Evolutionary conservation across 1,140 invertebrate genomes (phyloP).

Genomic region (Caenorhabditis latens): DNA sequence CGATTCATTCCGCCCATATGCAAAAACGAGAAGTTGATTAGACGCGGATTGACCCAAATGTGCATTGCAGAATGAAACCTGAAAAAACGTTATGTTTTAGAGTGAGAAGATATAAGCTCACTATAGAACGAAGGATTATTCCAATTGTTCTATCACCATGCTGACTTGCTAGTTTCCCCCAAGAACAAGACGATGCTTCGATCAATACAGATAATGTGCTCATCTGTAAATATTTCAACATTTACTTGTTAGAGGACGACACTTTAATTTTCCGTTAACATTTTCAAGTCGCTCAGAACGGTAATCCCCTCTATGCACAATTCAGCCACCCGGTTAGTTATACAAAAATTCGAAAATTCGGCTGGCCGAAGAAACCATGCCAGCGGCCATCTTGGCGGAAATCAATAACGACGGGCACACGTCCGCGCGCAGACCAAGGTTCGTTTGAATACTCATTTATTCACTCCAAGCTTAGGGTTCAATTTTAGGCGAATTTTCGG

Average conservation of each 20-base stretch:
- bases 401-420: constrained; percentile 7
- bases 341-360: not conserved
- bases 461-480: no score
- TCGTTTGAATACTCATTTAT: no score
- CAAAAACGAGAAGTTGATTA: constrained; percentile 57
- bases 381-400: not conserved
- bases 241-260: not conserved
- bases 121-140: constrained; percentile 40
- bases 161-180: constrained; percentile 49
- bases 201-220: constrained; percentile 43
- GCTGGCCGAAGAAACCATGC: not conserved
- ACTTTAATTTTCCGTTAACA: no score
- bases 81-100: not conserved
- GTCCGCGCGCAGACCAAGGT: no score
- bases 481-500: no score
- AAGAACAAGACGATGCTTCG: constrained; percentile 54
- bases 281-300: no score
- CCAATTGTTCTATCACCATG: constrained; percentile 28
- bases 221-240: constrained; percentile 15
- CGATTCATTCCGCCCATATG: constrained; percentile 24
- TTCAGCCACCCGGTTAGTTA: no score
- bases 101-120: not conserved
- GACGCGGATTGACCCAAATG: constrained; percentile 54
- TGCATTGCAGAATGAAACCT: constrained; percentile 61
- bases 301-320: no score